Percentiles rank a stretch among this genome's conserved stretches.
Evolutionary conservation across 2,888 invertebrate species (phyloP).

Genomic region (Lepidochrysops patricia): DNA sequence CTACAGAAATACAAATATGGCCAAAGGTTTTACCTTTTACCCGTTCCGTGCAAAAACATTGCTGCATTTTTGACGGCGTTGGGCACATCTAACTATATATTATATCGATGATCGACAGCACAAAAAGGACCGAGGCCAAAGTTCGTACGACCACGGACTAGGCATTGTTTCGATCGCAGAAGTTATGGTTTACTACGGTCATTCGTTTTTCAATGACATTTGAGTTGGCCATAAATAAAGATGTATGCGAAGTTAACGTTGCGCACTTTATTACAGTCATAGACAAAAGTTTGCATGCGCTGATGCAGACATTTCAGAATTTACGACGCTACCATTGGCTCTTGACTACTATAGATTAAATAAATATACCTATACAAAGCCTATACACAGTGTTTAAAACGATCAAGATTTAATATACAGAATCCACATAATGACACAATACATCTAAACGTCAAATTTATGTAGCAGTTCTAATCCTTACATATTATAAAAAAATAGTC

Average conservation of each 20-base stretch:
- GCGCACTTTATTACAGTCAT: neutral
- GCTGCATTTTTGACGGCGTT: too few species aligned
- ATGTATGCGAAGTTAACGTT: neutral
- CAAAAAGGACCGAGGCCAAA: conserved; percentile 44
- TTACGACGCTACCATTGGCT: neutral
- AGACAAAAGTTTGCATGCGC: neutral
- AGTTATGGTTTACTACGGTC: neutral
- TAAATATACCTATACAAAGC: too few species aligned
- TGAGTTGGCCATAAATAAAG: neutral
- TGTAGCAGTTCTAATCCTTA: too few species aligned
- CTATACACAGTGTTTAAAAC: too few species aligned
- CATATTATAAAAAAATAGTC: too few species aligned
- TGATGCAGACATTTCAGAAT: neutral
- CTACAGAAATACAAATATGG: too few species aligned
- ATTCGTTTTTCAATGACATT: conserved; percentile 7
- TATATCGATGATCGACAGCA: conserved; percentile 35
- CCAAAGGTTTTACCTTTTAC: too few species aligned
- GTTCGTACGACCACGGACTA: conserved; percentile 52
- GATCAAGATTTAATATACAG: too few species aligned
- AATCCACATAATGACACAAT: too few species aligned
- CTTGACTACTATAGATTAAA: neutral
- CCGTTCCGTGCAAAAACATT: too few species aligned
- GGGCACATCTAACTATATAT: too few species aligned
- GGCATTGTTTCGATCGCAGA: conserved; percentile 31
- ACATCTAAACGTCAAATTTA: too few species aligned